phyloP scores from a whole-genome alignment of 2,113 vertebrate species.

The Tauraco erythrolophus region DNA sequence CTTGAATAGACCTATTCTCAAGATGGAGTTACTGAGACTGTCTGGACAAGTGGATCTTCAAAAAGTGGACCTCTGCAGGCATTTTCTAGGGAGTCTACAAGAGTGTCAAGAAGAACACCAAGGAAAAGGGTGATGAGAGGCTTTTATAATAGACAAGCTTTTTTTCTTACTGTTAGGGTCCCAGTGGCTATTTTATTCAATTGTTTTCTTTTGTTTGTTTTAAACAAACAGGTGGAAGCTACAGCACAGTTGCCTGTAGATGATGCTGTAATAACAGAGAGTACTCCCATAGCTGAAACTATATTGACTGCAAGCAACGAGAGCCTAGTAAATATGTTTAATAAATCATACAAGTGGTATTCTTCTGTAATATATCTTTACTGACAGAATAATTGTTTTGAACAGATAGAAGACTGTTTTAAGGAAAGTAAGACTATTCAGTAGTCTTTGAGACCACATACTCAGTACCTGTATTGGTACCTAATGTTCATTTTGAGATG shows the following conservation, averaged over 20 bases:
- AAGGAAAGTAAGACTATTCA: background rate
- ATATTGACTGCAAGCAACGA: conserved; percentile 84
- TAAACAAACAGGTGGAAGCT: conserved; percentile 84
- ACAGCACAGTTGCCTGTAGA: conserved; percentile 81
- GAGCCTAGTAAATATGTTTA: conserved; percentile 81
- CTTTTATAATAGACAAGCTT: conserved; percentile 70
- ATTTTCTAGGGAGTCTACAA: conserved; percentile 82
- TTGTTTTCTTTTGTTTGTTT: conserved; percentile 78
- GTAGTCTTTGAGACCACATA: background rate
- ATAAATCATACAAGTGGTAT: conserved; percentile 59
- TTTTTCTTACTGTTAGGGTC: conserved; percentile 56
- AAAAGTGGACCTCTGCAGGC: conserved; percentile 83
- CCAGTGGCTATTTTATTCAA: conserved; percentile 72
- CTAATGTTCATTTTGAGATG: background rate
- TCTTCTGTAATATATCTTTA: conserved; percentile 61
- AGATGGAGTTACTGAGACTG: conserved; percentile 79
- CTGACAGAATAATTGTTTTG: background rate
- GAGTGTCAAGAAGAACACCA: conserved; percentile 82
- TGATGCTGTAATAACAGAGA: conserved; percentile 82
- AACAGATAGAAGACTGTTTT: background rate
- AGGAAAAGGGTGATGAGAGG: conserved; percentile 86
- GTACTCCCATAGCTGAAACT: conserved; percentile 84
- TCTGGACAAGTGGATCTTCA: conserved; percentile 83
- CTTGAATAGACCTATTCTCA: conserved; percentile 81
- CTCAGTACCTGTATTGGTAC: background rate